Percentiles rank a stretch among this genome's conserved stretches.
phyloP scores from a whole-genome alignment of 2,113 vertebrate species.

The Mirounga angustirostris region DNA sequence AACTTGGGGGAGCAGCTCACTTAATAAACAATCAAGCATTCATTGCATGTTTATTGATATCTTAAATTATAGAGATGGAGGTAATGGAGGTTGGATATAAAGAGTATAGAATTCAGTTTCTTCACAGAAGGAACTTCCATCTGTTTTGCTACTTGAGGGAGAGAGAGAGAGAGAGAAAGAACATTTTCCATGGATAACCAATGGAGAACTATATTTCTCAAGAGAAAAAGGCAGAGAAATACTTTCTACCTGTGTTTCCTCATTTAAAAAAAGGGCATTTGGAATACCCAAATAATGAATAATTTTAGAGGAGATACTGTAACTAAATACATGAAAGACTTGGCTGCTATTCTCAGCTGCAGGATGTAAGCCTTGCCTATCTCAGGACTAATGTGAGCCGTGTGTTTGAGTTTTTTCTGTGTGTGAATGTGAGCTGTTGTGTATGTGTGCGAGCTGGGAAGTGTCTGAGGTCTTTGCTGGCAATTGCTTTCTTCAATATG shows the following conservation, averaged over 20 bases:
- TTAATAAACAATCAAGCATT: not conserved
- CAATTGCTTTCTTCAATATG: conserved; percentile 50
- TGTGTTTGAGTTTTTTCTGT: not conserved
- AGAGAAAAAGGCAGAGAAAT: not conserved
- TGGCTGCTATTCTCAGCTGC: not conserved
- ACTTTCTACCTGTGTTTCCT: conserved; percentile 46
- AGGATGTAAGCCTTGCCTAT: not conserved
- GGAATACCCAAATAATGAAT: conserved; percentile 22
- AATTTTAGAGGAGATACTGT: conserved; percentile 32
- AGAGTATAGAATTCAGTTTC: not conserved
- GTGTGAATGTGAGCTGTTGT: not conserved
- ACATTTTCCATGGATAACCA: conserved; percentile 39
- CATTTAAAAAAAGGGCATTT: not conserved
- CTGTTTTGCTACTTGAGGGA: conserved; percentile 61
- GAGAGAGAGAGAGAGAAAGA: no score
- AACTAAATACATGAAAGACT: conserved; percentile 39
- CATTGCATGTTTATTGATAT: not conserved
- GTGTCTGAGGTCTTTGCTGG: not conserved
- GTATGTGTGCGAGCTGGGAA: not conserved
- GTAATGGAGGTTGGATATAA: not conserved
- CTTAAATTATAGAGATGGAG: not conserved
- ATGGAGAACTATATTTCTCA: conserved; percentile 40
- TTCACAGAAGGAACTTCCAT: conserved; percentile 61
- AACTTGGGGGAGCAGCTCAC: not conserved
- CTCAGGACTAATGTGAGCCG: not conserved